Percentiles rank a stretch among this genome's conserved stretches.
Conservation (phyloP, 1,140 invertebrate species). For the Zaprionus ornatus region DNA sequence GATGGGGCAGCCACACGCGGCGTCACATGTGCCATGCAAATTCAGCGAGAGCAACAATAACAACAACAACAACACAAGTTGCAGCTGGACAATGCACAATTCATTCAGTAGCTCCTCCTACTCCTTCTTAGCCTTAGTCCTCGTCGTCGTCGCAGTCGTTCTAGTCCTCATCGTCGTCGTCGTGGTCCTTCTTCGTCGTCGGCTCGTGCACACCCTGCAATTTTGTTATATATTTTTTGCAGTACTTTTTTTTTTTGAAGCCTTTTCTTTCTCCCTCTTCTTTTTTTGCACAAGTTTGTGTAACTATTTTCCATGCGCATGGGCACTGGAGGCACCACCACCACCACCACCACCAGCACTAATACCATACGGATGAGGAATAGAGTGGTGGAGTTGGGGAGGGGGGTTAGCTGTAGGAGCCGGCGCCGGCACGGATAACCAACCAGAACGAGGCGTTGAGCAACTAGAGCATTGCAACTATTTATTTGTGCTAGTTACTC, state of each 20-base stretch:
- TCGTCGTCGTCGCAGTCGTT: background rate
- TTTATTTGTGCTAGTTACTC: constrained; percentile 69
- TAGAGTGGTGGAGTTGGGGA: background rate
- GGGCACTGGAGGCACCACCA: constrained; percentile 76
- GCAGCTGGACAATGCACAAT: constrained; percentile 51
- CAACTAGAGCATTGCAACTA: constrained; percentile 79
- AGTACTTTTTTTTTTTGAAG: constrained; percentile 42
- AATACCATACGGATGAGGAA: constrained; percentile 12
- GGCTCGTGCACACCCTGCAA: constrained; percentile 40
- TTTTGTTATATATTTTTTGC: constrained; percentile 37
- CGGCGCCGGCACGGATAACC: constrained; percentile 62
- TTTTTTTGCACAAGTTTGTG: constrained; percentile 71
- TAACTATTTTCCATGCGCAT: constrained; percentile 82
- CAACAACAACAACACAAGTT: constrained; percentile 29
- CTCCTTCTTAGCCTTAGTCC: constrained; percentile 13
- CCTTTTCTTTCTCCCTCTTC: constrained; percentile 32
- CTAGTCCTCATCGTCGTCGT: background rate
- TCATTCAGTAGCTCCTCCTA: constrained; percentile 43
- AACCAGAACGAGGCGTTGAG: constrained; percentile 72
- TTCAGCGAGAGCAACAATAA: background rate
- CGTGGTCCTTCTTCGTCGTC: constrained; percentile 6
- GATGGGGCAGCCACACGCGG: constrained; percentile 5
- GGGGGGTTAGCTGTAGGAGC: constrained; percentile 6
- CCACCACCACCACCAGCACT: constrained; percentile 33
- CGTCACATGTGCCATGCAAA: constrained; percentile 22